Evolutionary conservation across 2,888 invertebrate genomes (phyloP), one percentile per base, ranked within the genome.

Genomic region (Aleiodes alternator): DNA sequence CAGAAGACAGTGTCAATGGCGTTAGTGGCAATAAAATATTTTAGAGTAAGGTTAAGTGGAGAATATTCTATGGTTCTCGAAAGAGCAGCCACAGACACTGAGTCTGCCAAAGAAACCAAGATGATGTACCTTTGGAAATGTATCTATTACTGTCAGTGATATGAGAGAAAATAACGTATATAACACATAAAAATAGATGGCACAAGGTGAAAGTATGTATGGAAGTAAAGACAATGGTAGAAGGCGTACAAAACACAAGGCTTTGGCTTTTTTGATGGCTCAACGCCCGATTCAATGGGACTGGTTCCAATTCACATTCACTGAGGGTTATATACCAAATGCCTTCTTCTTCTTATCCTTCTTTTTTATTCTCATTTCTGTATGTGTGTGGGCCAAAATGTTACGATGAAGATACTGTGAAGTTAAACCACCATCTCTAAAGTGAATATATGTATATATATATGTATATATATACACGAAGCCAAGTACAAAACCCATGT

Each of bases 301-400:
- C 76, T 76, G 78, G 73, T 81, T 79, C 80, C 80, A 82, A 84
- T 84, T 83, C 83, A 82, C 81, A 73, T 80, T 79, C 12, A 14
- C 34, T 14, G 51, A 50, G 66, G 50, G 12, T 34, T 6, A 6
- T 69, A 55, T n/a, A 11, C 51, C 43, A 69, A 55, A n/a, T 6
- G 43, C 9, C 11, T 7, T 43, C 23, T 23, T 23, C 23, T 23
- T 23, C 23, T 23, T 23, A 23, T 23, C 23, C 23, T 23, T 23
- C 23, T 43, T 43, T 9, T 43, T 43, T 43, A 7, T 6, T 34
- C 34, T 34, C 34, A 34, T 34, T 43, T 43, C 3, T 7, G 43
- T 23, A 43, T 23, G 61, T 53, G 61, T 55, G 55, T 61, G 59
- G 59, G 48, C 29, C 9, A 68, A 69, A 12, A 53, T 8, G 31